A percentile compares a stretch with the other conserved stretches of the same genome.
These are phyloP conservation scores for Chloropsis cyanopogon DNA, from an alignment of 2,113 vertebrate species.

Conservation along the genomic window DNA sequence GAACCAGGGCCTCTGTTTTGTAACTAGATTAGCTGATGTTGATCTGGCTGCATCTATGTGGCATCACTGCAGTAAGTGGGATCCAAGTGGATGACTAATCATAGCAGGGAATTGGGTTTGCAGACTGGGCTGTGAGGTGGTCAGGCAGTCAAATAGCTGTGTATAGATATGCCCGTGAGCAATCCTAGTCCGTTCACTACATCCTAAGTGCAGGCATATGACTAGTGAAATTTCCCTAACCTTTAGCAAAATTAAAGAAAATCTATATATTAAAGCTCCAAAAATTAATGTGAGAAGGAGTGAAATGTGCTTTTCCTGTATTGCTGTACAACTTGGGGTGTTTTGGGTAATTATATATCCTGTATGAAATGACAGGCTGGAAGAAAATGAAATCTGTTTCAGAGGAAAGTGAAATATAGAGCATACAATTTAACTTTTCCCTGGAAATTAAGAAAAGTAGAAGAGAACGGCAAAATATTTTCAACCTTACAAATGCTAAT, in stretches of 20 bases:
- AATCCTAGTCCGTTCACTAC: neutral
- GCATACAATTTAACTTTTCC: neutral
- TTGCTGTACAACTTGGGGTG: neutral
- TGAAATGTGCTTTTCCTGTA: neutral
- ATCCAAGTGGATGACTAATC: neutral
- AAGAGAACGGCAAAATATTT: neutral
- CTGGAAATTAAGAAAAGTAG: neutral
- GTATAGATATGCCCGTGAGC: neutral
- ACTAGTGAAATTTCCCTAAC: neutral
- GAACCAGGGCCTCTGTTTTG: conserved; percentile 2
- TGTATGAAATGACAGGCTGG: neutral
- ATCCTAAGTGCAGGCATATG: neutral
- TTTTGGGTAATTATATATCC: neutral
- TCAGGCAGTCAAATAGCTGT: neutral
- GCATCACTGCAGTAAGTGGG: neutral
- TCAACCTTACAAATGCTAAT: neutral
- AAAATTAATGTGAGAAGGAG: neutral
- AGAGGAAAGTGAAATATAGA: neutral
- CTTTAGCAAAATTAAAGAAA: neutral
- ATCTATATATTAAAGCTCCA: neutral
- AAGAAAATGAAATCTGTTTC: neutral
- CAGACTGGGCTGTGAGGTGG: neutral
- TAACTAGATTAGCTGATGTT: conserved; percentile 31
- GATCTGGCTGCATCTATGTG: conserved; percentile 6
- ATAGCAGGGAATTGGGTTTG: neutral